Evolutionary conservation across 2,113 vertebrate genomes (phyloP).

Genomic region (Myxocyprinus asiaticus): DNA sequence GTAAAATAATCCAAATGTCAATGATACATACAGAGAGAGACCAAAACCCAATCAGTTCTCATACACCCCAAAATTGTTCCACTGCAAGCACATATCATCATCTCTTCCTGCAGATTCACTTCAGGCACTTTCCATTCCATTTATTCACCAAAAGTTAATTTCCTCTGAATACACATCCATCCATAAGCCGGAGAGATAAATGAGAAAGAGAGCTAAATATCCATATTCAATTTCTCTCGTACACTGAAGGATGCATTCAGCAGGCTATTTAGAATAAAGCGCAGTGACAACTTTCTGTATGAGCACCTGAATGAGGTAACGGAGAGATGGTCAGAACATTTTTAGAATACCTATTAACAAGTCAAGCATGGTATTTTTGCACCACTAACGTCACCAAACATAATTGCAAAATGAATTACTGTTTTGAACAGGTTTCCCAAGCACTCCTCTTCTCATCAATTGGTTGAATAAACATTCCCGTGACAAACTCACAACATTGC

Average conservation of each 20-base stretch:
- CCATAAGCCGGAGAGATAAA: slow-evolving; percentile 40
- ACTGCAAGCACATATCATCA: not conserved
- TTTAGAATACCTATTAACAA: slow-evolving; percentile 18
- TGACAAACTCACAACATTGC: no score
- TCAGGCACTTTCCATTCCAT: slow-evolving; percentile 29
- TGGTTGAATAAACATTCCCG: no score
- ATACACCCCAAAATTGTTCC: not conserved
- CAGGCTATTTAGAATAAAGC: slow-evolving; percentile 69
- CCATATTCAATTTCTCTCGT: slow-evolving; percentile 51
- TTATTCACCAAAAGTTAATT: slow-evolving; percentile 34
- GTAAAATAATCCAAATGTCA: slow-evolving; percentile 1
- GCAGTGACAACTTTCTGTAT: slow-evolving; percentile 71
- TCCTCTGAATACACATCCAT: slow-evolving; percentile 34
- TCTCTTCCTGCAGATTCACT: not conserved
- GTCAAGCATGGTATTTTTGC: not conserved
- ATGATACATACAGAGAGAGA: not conserved
- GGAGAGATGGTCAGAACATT: slow-evolving; percentile 3
- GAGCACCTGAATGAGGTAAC: slow-evolving; percentile 49
- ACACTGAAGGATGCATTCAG: slow-evolving; percentile 69
- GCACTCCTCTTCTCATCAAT: no score
- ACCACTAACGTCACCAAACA: no score
- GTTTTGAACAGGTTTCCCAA: no score
- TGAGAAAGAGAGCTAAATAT: slow-evolving; percentile 48
- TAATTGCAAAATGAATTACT: no score
- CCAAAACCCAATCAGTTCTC: slow-evolving; percentile 6